Conservation (phyloP, 2,797 vertebrate species). For the Lateolabrax maculatus region DNA sequence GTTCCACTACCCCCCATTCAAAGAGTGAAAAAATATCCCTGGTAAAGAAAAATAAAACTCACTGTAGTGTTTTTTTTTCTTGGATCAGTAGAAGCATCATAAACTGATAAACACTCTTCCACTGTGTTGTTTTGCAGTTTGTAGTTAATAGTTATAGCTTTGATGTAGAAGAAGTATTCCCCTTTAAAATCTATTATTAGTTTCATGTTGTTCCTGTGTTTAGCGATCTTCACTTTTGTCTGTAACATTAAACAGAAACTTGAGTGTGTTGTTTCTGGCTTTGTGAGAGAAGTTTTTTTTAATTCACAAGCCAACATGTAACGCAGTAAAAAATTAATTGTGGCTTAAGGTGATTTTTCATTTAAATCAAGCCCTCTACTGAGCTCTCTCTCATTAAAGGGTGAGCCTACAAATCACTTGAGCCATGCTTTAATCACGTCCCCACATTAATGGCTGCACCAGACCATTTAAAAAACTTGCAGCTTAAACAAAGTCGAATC, state of each 20-base stretch:
- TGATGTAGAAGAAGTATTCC: not conserved
- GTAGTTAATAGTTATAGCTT: not conserved
- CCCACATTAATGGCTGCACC: not conserved
- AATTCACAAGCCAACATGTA: not conserved
- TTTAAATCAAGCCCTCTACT: not conserved
- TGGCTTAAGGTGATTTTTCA: not conserved
- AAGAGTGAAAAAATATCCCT: constrained; percentile 3
- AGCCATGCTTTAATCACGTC: not conserved
- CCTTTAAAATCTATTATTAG: not conserved
- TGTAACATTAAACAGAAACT: not conserved
- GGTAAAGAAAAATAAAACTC: constrained; percentile 52
- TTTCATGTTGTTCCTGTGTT: not conserved
- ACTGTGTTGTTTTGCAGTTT: too few relatives aligned
- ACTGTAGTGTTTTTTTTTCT: not conserved
- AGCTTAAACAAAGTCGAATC: not conserved
- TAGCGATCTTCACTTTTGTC: not conserved
- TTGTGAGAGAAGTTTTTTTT: not conserved
- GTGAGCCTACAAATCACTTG: not conserved
- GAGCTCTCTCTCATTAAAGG: not conserved
- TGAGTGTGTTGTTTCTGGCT: not conserved
- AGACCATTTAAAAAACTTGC: not conserved
- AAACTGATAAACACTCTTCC: too few relatives aligned
- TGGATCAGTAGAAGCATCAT: constrained; percentile 17
- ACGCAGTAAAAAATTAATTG: not conserved
- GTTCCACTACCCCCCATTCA: not conserved